phyloP scores from a whole-genome alignment of 2,113 vertebrate genomes.

The Oostethus manadensis region DNA sequence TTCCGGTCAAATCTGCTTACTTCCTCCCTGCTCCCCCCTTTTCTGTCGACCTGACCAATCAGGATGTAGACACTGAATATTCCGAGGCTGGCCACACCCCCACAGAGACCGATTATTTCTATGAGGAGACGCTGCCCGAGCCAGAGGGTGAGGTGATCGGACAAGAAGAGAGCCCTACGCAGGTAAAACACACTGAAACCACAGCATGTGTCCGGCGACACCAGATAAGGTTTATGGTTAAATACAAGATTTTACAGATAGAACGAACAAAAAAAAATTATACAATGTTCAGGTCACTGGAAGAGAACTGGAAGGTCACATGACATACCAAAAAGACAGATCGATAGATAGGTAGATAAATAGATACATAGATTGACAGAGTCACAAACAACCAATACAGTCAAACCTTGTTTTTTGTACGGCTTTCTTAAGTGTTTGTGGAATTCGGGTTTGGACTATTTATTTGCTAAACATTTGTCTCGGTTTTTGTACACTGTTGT shows the following conservation, averaged over 20 bases:
- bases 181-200: constrained; percentile 57
- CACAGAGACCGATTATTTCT: constrained; percentile 75
- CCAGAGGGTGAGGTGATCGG: constrained; percentile 70
- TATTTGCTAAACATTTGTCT: no score
- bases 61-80: constrained; percentile 74
- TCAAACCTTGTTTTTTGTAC: no score
- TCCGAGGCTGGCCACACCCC: constrained; percentile 73
- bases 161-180: constrained; percentile 55
- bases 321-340: no score
- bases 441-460: no score
- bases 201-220: neutral
- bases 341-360: no score
- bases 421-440: no score
- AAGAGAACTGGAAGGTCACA: no score
- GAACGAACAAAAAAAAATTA: neutral
- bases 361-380: no score
- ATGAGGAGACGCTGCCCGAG: constrained; percentile 63
- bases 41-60: constrained; percentile 67
- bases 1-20: constrained; percentile 70
- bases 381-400: no score
- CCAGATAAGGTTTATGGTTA: neutral
- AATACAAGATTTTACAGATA: neutral
- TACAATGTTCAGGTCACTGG: no score
- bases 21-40: constrained; percentile 62
- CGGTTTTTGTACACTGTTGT: no score